Conservation (phyloP, 35 echinoderm and acorn worm species). For the Stichopus chloronotus region DNA sequence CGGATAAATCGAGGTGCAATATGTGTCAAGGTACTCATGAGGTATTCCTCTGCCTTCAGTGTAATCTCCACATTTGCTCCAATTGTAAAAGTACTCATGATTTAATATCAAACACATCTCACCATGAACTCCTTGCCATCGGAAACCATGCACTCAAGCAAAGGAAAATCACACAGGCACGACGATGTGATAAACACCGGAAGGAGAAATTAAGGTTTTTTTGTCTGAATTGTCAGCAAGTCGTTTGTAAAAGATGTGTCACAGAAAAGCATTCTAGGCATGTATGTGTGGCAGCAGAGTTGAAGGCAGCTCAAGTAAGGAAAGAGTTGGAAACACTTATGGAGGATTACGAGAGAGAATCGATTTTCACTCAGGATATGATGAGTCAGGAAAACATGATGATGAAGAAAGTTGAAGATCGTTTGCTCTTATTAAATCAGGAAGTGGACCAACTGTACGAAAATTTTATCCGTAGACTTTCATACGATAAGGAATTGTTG, state of each 20-base stretch:
- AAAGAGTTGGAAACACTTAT: not conserved
- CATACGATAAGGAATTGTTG: not conserved
- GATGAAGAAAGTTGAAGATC: too few species aligned
- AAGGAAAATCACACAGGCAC: not conserved
- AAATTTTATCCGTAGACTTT: not conserved
- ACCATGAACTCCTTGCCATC: not conserved
- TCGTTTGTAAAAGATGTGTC: not conserved
- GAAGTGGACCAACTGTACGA: too few species aligned
- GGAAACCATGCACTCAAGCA: not conserved
- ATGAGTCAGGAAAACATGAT: too few species aligned
- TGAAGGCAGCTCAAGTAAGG: not conserved
- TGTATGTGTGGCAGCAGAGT: not conserved
- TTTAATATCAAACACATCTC: not conserved
- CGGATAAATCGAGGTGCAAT: not conserved
- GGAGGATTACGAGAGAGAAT: not conserved
- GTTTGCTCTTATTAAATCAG: too few species aligned
- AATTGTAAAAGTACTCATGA: not conserved
- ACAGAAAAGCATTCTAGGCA: not conserved
- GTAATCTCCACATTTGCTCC: not conserved
- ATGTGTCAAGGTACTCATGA: not conserved
- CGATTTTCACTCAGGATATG: too few species aligned
- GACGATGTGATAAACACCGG: not conserved
- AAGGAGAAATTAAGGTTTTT: not conserved
- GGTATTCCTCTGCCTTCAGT: not conserved
- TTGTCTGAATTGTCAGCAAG: not conserved